phyloP scores from a whole-genome alignment of 2,888 invertebrate genomes.

The Cristatella mucedo region DNA sequence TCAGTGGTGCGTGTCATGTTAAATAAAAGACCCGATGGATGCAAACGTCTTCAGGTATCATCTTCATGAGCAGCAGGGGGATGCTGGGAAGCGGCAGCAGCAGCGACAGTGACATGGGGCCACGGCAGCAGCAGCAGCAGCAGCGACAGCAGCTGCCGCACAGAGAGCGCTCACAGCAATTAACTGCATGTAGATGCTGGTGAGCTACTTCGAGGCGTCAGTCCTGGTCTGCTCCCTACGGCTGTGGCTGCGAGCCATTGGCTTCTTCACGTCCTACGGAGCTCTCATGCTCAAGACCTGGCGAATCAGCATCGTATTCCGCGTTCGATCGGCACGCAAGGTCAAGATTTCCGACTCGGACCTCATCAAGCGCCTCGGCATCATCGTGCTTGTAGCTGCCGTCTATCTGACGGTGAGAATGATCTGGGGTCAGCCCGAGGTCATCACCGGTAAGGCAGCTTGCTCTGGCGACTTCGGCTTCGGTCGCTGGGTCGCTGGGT shows the following conservation, averaged over 20 bases:
- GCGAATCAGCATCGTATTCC: constrained; percentile 90
- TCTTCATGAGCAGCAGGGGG: too few relatives aligned
- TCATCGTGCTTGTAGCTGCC: constrained; percentile 70
- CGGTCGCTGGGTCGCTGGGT: too few relatives aligned
- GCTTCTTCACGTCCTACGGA: constrained; percentile 82
- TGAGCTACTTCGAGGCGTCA: constrained; percentile 79
- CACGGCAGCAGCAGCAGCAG: too few relatives aligned
- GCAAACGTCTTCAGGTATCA: too few relatives aligned
- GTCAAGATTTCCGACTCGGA: constrained; percentile 88
- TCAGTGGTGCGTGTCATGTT: too few relatives aligned
- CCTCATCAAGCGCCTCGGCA: constrained; percentile 65
- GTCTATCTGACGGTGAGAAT: constrained; percentile 73
- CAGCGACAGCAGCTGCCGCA: too few relatives aligned
- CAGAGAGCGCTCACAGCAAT: too few relatives aligned
- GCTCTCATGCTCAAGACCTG: constrained; percentile 89
- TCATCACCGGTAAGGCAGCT: too few relatives aligned
- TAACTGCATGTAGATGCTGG: constrained; percentile 57
- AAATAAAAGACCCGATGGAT: too few relatives aligned
- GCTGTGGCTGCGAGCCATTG: constrained; percentile 81
- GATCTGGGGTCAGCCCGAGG: constrained; percentile 71
- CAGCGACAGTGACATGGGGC: too few relatives aligned
- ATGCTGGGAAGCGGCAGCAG: too few relatives aligned
- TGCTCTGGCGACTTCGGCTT: too few relatives aligned
- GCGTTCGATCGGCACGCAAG: constrained; percentile 80
- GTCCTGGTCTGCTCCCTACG: constrained; percentile 72